Conservation (phyloP, 2,888 invertebrate species). For the Rotaria magnacalcarata region DNA sequence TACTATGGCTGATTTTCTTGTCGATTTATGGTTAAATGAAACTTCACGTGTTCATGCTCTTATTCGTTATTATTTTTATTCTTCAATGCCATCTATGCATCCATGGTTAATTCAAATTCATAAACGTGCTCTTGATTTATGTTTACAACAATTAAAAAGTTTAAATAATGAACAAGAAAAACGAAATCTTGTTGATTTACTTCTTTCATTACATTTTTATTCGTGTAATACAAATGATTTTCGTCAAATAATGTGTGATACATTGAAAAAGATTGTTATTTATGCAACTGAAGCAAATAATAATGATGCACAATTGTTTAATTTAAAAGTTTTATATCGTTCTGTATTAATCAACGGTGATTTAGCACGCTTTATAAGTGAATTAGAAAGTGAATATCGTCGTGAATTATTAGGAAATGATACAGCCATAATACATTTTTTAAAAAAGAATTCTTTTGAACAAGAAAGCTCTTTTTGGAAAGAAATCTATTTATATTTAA, state of each 20-base stretch:
- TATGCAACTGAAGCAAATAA: neutral
- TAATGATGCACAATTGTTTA: neutral
- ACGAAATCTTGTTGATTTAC: neutral
- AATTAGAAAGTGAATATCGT: slow-evolving; percentile 9
- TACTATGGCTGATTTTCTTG: slow-evolving; percentile 20
- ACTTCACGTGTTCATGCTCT: neutral
- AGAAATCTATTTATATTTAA: slow-evolving; percentile 2
- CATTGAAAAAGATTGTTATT: neutral
- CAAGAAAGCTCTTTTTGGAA: slow-evolving; percentile 7
- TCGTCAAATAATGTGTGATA: neutral
- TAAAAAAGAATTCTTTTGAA: neutral
- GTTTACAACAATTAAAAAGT: neutral
- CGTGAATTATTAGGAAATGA: neutral
- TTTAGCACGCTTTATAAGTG: neutral
- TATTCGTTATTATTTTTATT: neutral
- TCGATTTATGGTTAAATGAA: slow-evolving; percentile 32
- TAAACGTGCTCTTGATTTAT: slow-evolving; percentile 3
- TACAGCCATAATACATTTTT: slow-evolving; percentile 21
- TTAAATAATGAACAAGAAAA: slow-evolving; percentile 21
- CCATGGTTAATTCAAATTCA: slow-evolving; percentile 5
- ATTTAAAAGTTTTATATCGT: neutral
- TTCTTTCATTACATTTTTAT: slow-evolving; percentile 17
- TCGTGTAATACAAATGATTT: slow-evolving; percentile 5
- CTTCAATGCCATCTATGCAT: neutral
- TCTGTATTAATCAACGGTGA: neutral